Evolutionary conservation across 30 jellyfish, hydroid and myxozoan species (phyloP), one percentile per base, ranked within the genome.

Genomic region (Euphysa ruthae): DNA sequence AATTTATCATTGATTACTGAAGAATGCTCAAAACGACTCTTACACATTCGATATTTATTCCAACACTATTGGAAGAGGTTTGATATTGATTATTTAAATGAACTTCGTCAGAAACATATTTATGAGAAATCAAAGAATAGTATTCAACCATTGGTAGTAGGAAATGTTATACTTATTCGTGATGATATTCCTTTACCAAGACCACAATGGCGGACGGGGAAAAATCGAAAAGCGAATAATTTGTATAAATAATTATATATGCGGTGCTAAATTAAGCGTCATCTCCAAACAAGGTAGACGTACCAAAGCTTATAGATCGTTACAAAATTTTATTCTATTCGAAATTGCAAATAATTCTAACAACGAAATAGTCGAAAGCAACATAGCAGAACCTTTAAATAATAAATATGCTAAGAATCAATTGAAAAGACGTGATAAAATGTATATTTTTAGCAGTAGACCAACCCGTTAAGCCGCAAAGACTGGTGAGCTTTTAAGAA

Each of bases 261-360:
- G 69, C 15, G 69, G 69, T 16, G 69, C 69, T 18, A 16, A 56
- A 30, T 56, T 56, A 56, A 42, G 43, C 4, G 69, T 56, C 25
- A 56, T 56, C 25, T 56, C 69, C 30, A 56, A 56, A 42, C 35
- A 56, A 42, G 30, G 30, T 15, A 56, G 69, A 56, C 6, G 69
- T 20, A 56, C 69, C 23, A 22, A 20, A 22, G n/a, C 46, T 56
- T 25, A 18, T 27, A 22, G 69, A 42, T 42, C 69, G 15, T 5
- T 56, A 20, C 69, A 56, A 30, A 56, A 56, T 18, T 56, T 56
- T 18, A 3, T 56, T 20, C 69, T 42, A 18, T 16, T 27, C 20
- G 46, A 56, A 22, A 30, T 20, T 20, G 25, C 6, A 15, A 20
- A 16, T 3, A 56, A 22, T 18, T 6, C 57, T 16, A 4, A 46